Conservation (phyloP, 2,797 vertebrate genomes). For the Cheirogaleus major region DNA sequence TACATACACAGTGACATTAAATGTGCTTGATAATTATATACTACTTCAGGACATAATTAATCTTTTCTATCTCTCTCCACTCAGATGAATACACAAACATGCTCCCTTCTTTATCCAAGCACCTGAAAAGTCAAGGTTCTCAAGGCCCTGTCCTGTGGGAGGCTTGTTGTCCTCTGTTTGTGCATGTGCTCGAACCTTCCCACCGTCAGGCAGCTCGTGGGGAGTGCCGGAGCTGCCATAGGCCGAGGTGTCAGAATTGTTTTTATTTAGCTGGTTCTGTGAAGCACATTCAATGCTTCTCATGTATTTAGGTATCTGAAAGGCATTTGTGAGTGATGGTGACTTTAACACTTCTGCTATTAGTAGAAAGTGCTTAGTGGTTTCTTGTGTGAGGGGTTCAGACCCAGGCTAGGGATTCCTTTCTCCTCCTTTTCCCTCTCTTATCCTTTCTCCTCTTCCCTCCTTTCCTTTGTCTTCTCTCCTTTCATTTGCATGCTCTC, state of each 20-base stretch:
- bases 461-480: background rate
- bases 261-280: background rate
- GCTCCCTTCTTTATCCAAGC: background rate
- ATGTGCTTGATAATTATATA: conserved; percentile 52
- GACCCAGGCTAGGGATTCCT: background rate
- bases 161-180: background rate
- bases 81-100: background rate
- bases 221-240: fast-evolving
- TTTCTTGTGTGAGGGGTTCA: background rate
- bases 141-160: background rate
- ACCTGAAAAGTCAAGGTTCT: background rate
- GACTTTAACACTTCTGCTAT: background rate
- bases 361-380: background rate
- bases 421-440: background rate
- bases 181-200: background rate
- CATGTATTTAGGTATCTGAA: background rate
- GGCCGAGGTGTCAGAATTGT: too few species aligned
- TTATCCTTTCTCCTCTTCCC: background rate
- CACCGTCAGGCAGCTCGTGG: fast-evolving
- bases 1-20: conserved; percentile 57
- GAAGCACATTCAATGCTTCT: background rate
- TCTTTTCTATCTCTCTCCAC: conserved; percentile 20
- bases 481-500: background rate
- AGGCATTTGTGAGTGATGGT: background rate
- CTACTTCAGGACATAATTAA: conserved; percentile 63